Percentiles rank a stretch among this genome's conserved stretches.
These are phyloP conservation scores for Synanthedon vespiformis DNA, from an alignment of 2,888 invertebrate species.

Conservation along the genomic window DNA sequence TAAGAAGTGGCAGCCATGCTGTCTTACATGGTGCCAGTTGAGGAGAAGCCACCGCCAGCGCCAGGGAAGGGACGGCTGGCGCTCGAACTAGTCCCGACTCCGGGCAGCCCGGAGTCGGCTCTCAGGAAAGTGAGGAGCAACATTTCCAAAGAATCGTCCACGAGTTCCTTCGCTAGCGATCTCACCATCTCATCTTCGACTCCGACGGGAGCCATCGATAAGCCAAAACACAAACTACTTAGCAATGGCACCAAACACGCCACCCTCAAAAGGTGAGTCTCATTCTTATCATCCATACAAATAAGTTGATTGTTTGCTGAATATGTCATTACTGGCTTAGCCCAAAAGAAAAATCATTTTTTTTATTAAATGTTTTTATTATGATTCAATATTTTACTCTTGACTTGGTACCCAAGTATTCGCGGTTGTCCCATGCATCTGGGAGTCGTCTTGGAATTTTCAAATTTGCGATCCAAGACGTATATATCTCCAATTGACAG, in stretches of 20 bases:
- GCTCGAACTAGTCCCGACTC: slow-evolving; percentile 40
- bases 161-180: slow-evolving; percentile 77
- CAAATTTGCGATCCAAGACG: slow-evolving; percentile 30
- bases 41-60: slow-evolving; percentile 79
- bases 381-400: too few relatives aligned
- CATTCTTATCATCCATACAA: not conserved
- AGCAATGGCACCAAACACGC: slow-evolving; percentile 79
- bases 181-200: slow-evolving; percentile 74
- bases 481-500: slow-evolving; percentile 52
- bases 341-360: too few relatives aligned
- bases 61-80: slow-evolving; percentile 66
- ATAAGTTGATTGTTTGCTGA: too few relatives aligned
- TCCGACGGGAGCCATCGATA: slow-evolving; percentile 73
- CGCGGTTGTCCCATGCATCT: slow-evolving; percentile 43
- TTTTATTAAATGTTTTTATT: too few relatives aligned
- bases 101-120: slow-evolving; percentile 46
- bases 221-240: slow-evolving; percentile 75
- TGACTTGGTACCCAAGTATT: slow-evolving; percentile 19
- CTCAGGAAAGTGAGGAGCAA: slow-evolving; percentile 38
- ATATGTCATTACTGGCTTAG: too few relatives aligned
- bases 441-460: slow-evolving; percentile 34
- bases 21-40: slow-evolving; percentile 84
- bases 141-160: slow-evolving; percentile 76
- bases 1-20: slow-evolving; percentile 65
- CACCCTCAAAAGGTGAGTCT: slow-evolving; percentile 75